A percentile compares a stretch with the other conserved stretches of the same genome.
Conservation (phyloP, 1,140 invertebrate species). For the Listronotus bonariensis region DNA sequence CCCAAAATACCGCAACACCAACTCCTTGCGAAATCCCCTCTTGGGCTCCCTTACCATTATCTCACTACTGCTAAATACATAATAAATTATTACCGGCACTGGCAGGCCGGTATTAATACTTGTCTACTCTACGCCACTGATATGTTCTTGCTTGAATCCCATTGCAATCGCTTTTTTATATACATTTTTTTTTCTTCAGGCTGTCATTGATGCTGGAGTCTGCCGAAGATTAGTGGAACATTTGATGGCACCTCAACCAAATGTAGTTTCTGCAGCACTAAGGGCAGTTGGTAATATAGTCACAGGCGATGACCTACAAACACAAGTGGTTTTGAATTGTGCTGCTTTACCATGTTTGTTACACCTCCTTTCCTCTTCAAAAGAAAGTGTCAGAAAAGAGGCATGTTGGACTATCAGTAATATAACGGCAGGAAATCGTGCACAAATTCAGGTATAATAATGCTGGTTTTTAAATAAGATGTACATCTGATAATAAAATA, state of each 20-base stretch:
- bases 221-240: conserved; percentile 92
- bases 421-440: conserved; percentile 94
- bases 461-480: too few species aligned
- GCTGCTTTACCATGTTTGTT: conserved; percentile 84
- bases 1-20: too few species aligned
- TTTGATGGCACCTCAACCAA: conserved; percentile 87
- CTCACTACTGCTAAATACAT: too few species aligned
- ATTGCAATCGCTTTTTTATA: too few species aligned
- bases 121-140: too few species aligned
- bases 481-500: too few species aligned
- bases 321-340: conserved; percentile 92
- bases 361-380: conserved; percentile 76
- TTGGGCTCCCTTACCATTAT: too few species aligned
- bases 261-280: conserved; percentile 93
- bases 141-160: too few species aligned
- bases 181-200: conserved; percentile 61
- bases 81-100: too few species aligned
- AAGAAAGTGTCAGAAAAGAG: conserved; percentile 92
- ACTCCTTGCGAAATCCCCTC: too few species aligned
- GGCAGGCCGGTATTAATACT: too few species aligned
- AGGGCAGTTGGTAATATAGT: conserved; percentile 97
- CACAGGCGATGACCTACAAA: conserved; percentile 96
- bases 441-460: conserved; percentile 80
- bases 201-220: conserved; percentile 95
- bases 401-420: conserved; percentile 99